Evolutionary conservation across 2,113 vertebrate genomes (phyloP).

Genomic region (Diadophis punctatus): DNA sequence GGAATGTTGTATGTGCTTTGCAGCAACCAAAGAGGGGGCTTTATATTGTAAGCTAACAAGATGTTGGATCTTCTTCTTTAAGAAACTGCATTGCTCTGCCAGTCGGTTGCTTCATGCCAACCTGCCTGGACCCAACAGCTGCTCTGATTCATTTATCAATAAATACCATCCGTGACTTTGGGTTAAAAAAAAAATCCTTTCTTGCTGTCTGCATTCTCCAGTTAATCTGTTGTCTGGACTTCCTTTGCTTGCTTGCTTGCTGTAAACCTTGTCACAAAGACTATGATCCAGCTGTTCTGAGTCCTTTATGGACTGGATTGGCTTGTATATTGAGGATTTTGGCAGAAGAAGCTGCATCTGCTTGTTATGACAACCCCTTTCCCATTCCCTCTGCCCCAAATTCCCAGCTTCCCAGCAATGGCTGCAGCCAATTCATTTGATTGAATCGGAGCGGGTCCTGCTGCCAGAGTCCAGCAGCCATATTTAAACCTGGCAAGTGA

Average conservation of each 20-base stretch:
- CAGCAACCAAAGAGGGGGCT: neutral
- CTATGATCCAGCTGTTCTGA: neutral
- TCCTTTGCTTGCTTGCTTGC: neutral
- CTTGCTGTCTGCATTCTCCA: neutral
- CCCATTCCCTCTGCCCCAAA: constrained; percentile 9
- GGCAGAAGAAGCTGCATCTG: constrained; percentile 3
- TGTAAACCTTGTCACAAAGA: constrained; percentile 4
- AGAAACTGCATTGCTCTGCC: neutral
- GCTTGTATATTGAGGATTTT: constrained; percentile 2
- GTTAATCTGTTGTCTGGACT: constrained; percentile 5
- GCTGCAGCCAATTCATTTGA: constrained; percentile 13
- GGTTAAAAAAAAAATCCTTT: constrained; percentile 2
- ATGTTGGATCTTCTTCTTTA: neutral
- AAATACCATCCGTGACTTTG: neutral
- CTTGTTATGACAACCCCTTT: constrained; percentile 18
- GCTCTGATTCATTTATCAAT: constrained; percentile 6
- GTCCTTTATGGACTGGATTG: constrained; percentile 8
- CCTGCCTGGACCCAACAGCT: neutral
- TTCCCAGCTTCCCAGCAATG: constrained; percentile 9
- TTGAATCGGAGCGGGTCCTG: neutral
- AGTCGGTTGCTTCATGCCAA: neutral
- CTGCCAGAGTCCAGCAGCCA: neutral
- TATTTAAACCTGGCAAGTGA: constrained; percentile 9
- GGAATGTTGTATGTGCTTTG: neutral
- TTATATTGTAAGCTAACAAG: neutral